These are phyloP conservation scores for Taphrorychus bicolor DNA, from an alignment of 2,888 invertebrate genomes.

Conservation along the genomic window DNA sequence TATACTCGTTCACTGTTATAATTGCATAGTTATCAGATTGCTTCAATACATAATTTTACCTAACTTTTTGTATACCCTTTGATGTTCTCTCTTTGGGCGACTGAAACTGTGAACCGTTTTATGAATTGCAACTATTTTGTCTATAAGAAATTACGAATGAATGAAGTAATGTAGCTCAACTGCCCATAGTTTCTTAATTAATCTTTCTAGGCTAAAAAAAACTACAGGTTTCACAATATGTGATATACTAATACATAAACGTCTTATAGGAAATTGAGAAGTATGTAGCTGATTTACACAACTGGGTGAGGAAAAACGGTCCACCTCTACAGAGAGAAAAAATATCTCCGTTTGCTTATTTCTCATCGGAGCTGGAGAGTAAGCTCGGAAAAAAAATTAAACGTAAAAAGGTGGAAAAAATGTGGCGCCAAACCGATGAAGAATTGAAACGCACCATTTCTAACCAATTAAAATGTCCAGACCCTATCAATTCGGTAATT, in stretches of 20 bases:
- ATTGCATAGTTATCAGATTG: no score
- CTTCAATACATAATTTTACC: no score
- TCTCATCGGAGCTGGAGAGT: slow-evolving; percentile 8
- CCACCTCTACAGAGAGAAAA: slow-evolving; percentile 59
- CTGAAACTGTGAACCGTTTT: no score
- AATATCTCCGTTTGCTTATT: slow-evolving; percentile 42
- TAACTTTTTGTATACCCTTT: no score
- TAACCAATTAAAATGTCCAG: slow-evolving; percentile 25
- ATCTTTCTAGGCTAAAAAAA: no score
- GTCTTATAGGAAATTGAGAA: slow-evolving; percentile 10
- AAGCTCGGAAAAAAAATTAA: slow-evolving; percentile 18
- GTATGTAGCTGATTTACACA: slow-evolving; percentile 45
- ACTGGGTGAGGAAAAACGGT: slow-evolving; percentile 68
- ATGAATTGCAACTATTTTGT: no score
- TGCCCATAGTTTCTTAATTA: no score
- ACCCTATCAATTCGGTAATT: slow-evolving; percentile 34
- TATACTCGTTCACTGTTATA: no score
- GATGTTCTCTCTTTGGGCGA: no score
- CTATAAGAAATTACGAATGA: no score
- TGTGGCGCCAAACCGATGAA: slow-evolving; percentile 18
- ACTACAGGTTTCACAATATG: not conserved
- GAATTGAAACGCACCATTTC: slow-evolving; percentile 16
- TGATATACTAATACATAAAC: not conserved
- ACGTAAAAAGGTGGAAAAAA: slow-evolving; percentile 20
- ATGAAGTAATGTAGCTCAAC: no score